A percentile compares a stretch with the other conserved stretches of the same genome.
phyloP scores from a whole-genome alignment of 2,113 vertebrate species.

The Scartelaos histophorus region DNA sequence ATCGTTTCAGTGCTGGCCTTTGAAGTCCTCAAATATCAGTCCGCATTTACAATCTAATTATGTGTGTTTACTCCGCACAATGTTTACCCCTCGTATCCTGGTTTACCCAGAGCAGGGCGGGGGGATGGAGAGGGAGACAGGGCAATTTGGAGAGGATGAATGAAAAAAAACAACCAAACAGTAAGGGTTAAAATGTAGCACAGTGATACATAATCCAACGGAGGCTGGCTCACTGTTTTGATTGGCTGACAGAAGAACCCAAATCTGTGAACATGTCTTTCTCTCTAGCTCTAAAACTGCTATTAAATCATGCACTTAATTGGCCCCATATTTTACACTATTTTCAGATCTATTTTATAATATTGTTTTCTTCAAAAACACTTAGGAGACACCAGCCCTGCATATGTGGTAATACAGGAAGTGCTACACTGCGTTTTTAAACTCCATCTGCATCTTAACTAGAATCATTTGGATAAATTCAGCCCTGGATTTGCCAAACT shows the following conservation, averaged over 20 bases:
- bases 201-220: background rate
- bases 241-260: background rate
- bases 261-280: background rate
- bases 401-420: too few relatives aligned
- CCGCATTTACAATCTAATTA: conserved; percentile 75
- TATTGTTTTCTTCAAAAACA: too few relatives aligned
- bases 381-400: too few relatives aligned
- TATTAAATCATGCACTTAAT: background rate
- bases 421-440: too few relatives aligned
- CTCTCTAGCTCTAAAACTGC: background rate
- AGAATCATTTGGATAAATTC: too few relatives aligned
- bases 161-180: background rate
- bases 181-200: background rate
- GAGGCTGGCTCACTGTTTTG: background rate
- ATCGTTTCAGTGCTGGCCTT: conserved; percentile 61
- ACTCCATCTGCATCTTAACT: too few relatives aligned
- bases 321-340: too few relatives aligned
- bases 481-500: too few relatives aligned
- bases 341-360: too few relatives aligned
- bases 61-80: conserved; percentile 24
- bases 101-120: conserved; percentile 25
- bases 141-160: conserved; percentile 29
- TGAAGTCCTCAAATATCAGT: conserved; percentile 70
- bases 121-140: conserved; percentile 7
- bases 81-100: background rate